A percentile compares a stretch with the other conserved stretches of the same genome.
phyloP scores from a whole-genome alignment of 2,888 invertebrate species.

The Coenonympha arcania region DNA sequence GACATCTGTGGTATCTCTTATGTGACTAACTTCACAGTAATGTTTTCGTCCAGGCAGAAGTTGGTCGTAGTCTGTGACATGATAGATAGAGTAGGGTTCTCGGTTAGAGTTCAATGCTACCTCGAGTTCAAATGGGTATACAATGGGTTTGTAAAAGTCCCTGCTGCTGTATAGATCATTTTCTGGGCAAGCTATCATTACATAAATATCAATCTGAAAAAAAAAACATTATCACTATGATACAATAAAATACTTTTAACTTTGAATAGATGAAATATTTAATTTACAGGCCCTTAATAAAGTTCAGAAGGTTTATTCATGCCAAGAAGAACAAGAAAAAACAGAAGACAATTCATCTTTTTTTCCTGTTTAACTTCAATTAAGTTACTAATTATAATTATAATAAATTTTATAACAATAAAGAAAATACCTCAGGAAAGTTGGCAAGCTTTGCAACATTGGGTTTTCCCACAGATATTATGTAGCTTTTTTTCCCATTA shows the following conservation, averaged over 20 bases:
- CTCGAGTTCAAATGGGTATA: slow-evolving; percentile 94
- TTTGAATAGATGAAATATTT: background rate
- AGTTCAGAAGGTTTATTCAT: no score
- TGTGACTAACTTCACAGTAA: slow-evolving; percentile 60
- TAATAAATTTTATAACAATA: no score
- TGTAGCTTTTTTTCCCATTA: slow-evolving; percentile 90
- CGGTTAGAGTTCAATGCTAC: slow-evolving; percentile 79
- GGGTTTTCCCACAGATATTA: slow-evolving; percentile 94
- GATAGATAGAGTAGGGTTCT: slow-evolving; percentile 74
- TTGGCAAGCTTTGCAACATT: slow-evolving; percentile 96
- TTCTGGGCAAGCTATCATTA: slow-evolving; percentile 93
- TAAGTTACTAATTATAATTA: no score
- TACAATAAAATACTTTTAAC: background rate
- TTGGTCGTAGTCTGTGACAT: slow-evolving; percentile 83
- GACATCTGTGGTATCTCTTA: slow-evolving; percentile 74
- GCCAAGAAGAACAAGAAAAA: no score
- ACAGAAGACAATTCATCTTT: no score
- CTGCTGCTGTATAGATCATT: slow-evolving; percentile 87
- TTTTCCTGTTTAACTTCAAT: no score
- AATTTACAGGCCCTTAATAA: no score
- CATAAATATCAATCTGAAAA: slow-evolving; percentile 88
- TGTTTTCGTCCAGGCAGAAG: slow-evolving; percentile 78
- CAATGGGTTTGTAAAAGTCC: slow-evolving; percentile 91
- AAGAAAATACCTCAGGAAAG: slow-evolving; percentile 86
- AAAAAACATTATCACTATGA: background rate